Evolutionary conservation across 2,888 invertebrate genomes (phyloP), one percentile per base, ranked within the genome.

Genomic region (Ganaspis brasiliensis): DNA sequence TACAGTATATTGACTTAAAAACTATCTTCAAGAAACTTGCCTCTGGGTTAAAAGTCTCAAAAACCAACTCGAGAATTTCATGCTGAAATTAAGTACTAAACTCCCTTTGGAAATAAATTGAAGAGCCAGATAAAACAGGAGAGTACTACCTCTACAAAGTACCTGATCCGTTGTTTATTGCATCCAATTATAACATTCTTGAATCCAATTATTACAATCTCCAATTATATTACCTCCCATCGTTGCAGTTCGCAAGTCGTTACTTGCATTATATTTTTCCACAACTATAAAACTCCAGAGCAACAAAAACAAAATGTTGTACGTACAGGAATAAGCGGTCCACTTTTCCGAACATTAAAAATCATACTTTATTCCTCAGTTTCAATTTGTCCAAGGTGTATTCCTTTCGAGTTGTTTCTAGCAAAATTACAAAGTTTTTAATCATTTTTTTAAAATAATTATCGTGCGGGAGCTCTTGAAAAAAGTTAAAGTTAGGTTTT

Each of bases 111-210:
- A 63, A 63, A 63, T 14, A 63, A 63, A 63, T 12, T 63, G 61
- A 63, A 63, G 61, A 63, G 37, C 37, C 61, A 63, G 61, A 63
- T 63, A 40, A 63, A 63, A 40, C 61, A 63, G 37, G 19, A 63
- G 61, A 63, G 61, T 12, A 63, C 37, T 37, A 31, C 37, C 61
- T 37, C 5, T 40, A 63, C 61, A 21, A 63, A 63, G 61, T 63
- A 63, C 37, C 61, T 35, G 61, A 63, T 63, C 61, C 37, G 19
- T 37, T 37, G 37, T 40, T 40, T 40, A 63, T 63, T 40, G 61
- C 61, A 63, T 63, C 61, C 61, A 63, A 63, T 63, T 63, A 63
- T 63, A 37, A 37, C 37, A 21, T 63, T 63, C 37, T 21, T 63
- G 37, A 63, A 10, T 35, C 61, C 61, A 63, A 37, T 63, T 63